Conservation (phyloP, 2,888 invertebrate genomes). For the Troides oblongomaculatus region DNA sequence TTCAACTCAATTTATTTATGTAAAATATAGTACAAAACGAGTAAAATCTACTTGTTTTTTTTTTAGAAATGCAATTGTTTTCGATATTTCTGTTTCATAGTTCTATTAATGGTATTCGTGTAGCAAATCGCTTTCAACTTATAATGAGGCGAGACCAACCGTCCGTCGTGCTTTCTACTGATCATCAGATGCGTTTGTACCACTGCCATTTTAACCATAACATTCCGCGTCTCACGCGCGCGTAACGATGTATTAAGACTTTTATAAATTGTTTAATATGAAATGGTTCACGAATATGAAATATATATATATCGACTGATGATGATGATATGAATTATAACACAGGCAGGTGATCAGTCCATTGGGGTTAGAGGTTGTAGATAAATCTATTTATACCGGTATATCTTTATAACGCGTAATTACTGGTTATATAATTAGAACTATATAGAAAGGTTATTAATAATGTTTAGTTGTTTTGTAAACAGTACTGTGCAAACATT, state of each 20-base stretch:
- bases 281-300: conserved; percentile 6
- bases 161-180: conserved; percentile 71
- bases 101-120: conserved; percentile 42
- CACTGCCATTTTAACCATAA: conserved; percentile 29
- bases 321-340: too few species aligned
- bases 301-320: neutral
- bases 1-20: too few species aligned
- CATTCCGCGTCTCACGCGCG: conserved; percentile 28
- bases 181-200: conserved; percentile 27
- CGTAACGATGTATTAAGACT: conserved; percentile 15
- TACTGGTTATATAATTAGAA: too few species aligned
- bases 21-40: too few species aligned
- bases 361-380: too few species aligned
- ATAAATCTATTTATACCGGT: too few species aligned
- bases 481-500: too few species aligned
- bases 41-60: too few species aligned
- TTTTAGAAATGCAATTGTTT: neutral
- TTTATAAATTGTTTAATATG: neutral
- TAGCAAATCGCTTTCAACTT: conserved; percentile 62
- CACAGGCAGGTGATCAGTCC: too few species aligned
- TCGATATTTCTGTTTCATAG: neutral
- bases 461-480: too few species aligned
- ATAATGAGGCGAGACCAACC: conserved; percentile 57
- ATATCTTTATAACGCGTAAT: too few species aligned
- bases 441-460: too few species aligned